Base-by-base conservation (phyloP, 2,113 vertebrate species). In the Sula dactylatra region DNA sequence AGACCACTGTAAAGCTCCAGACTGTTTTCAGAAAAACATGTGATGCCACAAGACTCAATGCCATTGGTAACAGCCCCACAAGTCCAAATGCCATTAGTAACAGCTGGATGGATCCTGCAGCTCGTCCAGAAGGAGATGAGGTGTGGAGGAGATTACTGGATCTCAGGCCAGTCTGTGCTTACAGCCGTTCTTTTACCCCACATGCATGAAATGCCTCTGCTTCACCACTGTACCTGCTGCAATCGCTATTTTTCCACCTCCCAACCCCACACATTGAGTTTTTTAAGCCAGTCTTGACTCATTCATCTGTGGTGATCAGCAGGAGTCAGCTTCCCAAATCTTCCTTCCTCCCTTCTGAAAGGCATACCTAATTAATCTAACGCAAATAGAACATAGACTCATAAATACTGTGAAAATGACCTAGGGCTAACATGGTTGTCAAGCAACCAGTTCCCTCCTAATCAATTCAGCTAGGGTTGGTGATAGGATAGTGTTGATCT, bases 221-320 rank as follows among this genome's bases (percentile, higher is more conserved):
- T 73, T 65, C 44, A 27, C 27, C 81, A 85, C 70, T 61, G 15
- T 40, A 42, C 7, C 42, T 80, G 19, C 15, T 82, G 16, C 16
- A 45, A 12, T 15, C 29, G 85, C 49, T 6, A 4, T 31, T 45
- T 72, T 49, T 58, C 9, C 52, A 45, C 10, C 5, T 7, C 6
- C 7, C 8, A n/a, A 11, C 3, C 6, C 1, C 3, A 19, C 19
- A 32, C 19, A 10, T 5, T 14, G 18, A 0, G 5, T 54, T 72
- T 55, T 82, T 47, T 36, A 50, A 58, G 11, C 10, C 18, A 27
- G 29, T 36, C 52, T 54, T 77, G 27, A 36, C 14, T 62, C 16
- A 31, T 16, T 79, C 34, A 59, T 27, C n/a, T 71, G 9, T 24
- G 55, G 16, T 54, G 16, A 45, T 62, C n/a, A 88, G 32, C 42